A percentile compares a stretch with the other conserved stretches of the same genome.
phyloP scores from a whole-genome alignment of 2,888 invertebrate species.

The Cacoxenus indagator region DNA sequence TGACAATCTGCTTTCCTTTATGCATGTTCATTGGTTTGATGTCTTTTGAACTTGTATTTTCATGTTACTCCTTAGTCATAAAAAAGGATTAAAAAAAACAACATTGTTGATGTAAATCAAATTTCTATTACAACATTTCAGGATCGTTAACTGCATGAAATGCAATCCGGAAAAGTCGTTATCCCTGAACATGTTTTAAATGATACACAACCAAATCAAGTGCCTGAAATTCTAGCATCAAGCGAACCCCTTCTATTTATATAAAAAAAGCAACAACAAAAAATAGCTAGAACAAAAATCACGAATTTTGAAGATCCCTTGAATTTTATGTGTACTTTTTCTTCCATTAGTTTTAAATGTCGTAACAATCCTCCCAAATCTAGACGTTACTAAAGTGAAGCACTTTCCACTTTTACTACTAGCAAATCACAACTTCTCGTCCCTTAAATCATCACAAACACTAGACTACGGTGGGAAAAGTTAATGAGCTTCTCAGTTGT shows the following conservation, averaged over 20 bases:
- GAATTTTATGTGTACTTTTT: background rate
- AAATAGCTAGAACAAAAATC: background rate
- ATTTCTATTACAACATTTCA: conserved; percentile 49
- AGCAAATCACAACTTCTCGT: background rate
- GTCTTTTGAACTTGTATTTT: background rate
- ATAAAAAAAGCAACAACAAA: background rate
- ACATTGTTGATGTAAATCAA: background rate
- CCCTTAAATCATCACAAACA: background rate
- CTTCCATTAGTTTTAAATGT: background rate
- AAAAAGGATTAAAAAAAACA: background rate
- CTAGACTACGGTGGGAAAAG: background rate
- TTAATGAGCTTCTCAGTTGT: background rate
- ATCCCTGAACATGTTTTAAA: conserved; percentile 64
- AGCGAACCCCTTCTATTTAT: background rate
- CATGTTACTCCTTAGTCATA: background rate
- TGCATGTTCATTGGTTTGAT: no score
- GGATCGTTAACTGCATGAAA: conserved; percentile 69
- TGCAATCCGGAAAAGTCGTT: conserved; percentile 68
- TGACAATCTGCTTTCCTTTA: no score
- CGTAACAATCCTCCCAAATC: background rate
- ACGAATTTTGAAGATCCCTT: no score
- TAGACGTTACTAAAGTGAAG: background rate
- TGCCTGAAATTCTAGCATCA: conserved; percentile 39
- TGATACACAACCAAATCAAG: conserved; percentile 35
- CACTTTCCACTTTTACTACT: background rate